Percentiles rank a stretch among this genome's conserved stretches.
phyloP scores from a whole-genome alignment of 2,888 invertebrate species.

The Odiellus spinosus region DNA sequence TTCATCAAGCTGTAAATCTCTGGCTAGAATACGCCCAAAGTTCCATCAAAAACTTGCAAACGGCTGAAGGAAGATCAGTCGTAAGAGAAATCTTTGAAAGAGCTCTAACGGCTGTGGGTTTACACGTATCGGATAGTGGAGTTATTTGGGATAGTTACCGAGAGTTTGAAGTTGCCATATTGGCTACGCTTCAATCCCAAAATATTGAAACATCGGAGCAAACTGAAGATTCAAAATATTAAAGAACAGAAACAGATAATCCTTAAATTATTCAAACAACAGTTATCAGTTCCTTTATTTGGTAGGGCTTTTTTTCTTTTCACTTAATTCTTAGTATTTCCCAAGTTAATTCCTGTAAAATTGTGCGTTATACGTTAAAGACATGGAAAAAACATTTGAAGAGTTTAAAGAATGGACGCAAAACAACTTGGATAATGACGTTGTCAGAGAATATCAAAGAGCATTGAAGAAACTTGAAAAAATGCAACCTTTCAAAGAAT shows the following conservation, averaged over 20 bases:
- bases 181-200: conserved; percentile 22
- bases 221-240: conserved; percentile 19
- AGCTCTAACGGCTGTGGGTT: conserved; percentile 50
- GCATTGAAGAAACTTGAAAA: conserved; percentile 34
- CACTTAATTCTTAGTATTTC: no score
- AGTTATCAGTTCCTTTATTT: conserved; percentile 52
- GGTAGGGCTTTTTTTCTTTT: no score
- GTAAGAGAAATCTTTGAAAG: conserved; percentile 43
- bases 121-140: conserved; percentile 55
- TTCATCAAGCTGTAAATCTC: conserved; percentile 41
- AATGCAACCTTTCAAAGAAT: conserved; percentile 38
- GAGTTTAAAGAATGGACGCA: conserved; percentile 41
- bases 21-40: conserved; percentile 49
- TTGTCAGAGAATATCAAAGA: conserved; percentile 34
- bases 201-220: no score
- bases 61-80: conserved; percentile 31
- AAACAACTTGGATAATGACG: conserved; percentile 25
- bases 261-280: conserved; percentile 44
- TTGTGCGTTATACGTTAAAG: conserved; percentile 24
- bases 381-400: conserved; percentile 41
- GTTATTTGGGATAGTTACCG: conserved; percentile 64
- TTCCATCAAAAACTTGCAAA: conserved; percentile 32
- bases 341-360: background rate
- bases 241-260: conserved; percentile 45
- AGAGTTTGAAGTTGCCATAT: conserved; percentile 48